Base-by-base conservation (phyloP, 2,113 vertebrate species). In the Sorex fumeus region DNA sequence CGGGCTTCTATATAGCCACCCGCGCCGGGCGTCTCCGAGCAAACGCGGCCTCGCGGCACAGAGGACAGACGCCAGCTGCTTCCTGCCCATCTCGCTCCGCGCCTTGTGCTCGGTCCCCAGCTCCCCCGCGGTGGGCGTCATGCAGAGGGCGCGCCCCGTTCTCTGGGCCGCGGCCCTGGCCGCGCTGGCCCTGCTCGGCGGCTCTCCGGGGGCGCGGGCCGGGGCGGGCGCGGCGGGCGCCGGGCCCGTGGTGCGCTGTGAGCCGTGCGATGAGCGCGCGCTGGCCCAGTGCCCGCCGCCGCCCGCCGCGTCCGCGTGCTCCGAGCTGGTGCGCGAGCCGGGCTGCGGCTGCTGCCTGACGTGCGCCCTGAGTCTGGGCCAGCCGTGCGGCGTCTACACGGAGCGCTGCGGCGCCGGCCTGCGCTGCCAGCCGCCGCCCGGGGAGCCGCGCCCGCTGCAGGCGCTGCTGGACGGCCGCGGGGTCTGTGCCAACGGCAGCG, bases 301-400 rank as follows among this genome's bases (percentile, higher is more conserved):
- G 86, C 93, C 95, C 66, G 1, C 95, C 19, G 97, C 98, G 85
- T 93, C 98, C 27, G 98, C 98, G 74, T 99, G 99, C 96, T 86
- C 97, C 6, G 98, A 99, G 95, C 95, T 94, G 45, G 98, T 99
- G 91, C 98, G 98, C 25, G 99, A 99, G 87, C 98, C 99, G 0
- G 99, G 99, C 93, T 99, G 99, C 96, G 99, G 99, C 94, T 99
- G 99, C 97, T 99, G 99, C 97, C 62, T 98, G 97, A 99, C 98
- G 4, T 99, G 99, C 96, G 99, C 99, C 69, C 97, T 99, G 77
- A 96, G 88, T 0, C 91, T 89, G 82, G 98, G 99, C 7, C 97
- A 98, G 88, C 90, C 97, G 23, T 99, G 99, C 97, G 99, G 99
- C 30, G 98, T 99, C 84, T 99, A 99, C 98, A 99, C 98, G 6